A percentile compares a stretch with the other conserved stretches of the same genome.
phyloP scores from a whole-genome alignment of 2,888 invertebrate species.

The Ectropis crepuscularia region DNA sequence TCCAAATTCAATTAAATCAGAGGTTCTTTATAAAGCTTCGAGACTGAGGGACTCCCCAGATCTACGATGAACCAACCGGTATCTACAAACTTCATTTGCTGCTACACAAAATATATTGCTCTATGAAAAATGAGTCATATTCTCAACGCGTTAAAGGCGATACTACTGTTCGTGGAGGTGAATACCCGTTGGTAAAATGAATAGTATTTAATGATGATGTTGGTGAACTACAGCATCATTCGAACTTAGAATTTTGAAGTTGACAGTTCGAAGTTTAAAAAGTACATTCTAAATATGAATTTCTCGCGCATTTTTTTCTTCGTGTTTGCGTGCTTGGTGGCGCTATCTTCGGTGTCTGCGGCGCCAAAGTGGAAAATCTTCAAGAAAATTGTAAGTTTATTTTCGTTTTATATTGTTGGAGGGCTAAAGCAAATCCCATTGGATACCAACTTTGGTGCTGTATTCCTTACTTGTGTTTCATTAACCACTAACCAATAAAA shows the following conservation, averaged over 20 bases:
- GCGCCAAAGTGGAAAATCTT: conserved; percentile 63
- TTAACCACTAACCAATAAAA: no score
- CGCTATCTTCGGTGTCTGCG: conserved; percentile 53
- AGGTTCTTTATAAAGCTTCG: conserved; percentile 2
- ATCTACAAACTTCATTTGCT: conserved; percentile 2
- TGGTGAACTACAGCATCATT: conserved; percentile 29
- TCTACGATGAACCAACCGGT: conserved; percentile 11
- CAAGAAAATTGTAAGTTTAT: conserved; percentile 65
- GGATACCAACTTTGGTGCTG: no score
- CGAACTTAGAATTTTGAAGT: conserved; percentile 18
- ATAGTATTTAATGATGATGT: conserved; percentile 17
- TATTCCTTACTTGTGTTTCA: no score
- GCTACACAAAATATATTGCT: neutral
- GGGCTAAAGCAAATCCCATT: neutral
- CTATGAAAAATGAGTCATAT: neutral
- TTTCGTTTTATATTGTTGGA: neutral
- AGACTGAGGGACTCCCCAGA: conserved; percentile 15
- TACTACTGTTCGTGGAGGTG: neutral
- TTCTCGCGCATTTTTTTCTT: conserved; percentile 57
- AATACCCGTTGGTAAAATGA: neutral
- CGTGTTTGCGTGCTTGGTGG: conserved; percentile 56
- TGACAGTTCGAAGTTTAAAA: conserved; percentile 18
- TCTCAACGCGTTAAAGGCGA: neutral
- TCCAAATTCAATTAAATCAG: conserved; percentile 8
- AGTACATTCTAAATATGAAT: conserved; percentile 50